Evolutionary conservation across 2,113 vertebrate species (phyloP).

Genomic region (Seriola rivoliana): DNA sequence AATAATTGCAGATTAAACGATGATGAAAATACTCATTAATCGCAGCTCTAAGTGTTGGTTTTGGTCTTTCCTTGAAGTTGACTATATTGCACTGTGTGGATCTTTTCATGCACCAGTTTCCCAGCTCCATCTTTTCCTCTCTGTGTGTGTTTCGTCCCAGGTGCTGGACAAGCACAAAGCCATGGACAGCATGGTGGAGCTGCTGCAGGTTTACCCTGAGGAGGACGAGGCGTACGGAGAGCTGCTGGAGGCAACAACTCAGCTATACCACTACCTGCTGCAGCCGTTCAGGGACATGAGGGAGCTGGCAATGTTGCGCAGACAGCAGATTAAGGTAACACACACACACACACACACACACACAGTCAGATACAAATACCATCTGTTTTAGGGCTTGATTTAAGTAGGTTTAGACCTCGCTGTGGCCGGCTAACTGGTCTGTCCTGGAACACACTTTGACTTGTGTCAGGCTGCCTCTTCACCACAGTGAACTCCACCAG

Average conservation of each 20-base stretch:
- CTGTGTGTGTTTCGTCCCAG: constrained; percentile 72
- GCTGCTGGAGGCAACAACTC: constrained; percentile 94
- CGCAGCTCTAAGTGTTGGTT: no score
- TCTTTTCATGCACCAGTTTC: neutral
- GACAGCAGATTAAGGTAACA: constrained; percentile 98
- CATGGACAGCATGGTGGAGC: constrained; percentile 95
- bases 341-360: constrained; percentile 23
- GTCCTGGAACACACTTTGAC: constrained; percentile 31
- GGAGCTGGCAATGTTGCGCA: constrained; percentile 94
- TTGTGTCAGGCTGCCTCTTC: neutral
- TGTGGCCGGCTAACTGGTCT: constrained; percentile 26
- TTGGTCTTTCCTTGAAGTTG: neutral
- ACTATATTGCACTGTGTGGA: neutral
- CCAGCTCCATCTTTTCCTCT: neutral
- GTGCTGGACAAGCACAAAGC: constrained; percentile 94
- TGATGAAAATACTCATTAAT: no score
- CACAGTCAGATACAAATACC: constrained; percentile 45
- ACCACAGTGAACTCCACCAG: neutral
- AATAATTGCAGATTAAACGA: no score
- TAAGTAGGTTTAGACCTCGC: constrained; percentile 58
- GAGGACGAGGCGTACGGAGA: constrained; percentile 93
- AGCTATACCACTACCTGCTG: constrained; percentile 96
- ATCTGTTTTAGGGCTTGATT: constrained; percentile 67
- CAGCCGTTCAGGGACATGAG: constrained; percentile 99
- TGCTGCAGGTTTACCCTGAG: constrained; percentile 93